phyloP scores from a whole-genome alignment of 2,888 invertebrate genomes.

The Acheta domesticus region DNA sequence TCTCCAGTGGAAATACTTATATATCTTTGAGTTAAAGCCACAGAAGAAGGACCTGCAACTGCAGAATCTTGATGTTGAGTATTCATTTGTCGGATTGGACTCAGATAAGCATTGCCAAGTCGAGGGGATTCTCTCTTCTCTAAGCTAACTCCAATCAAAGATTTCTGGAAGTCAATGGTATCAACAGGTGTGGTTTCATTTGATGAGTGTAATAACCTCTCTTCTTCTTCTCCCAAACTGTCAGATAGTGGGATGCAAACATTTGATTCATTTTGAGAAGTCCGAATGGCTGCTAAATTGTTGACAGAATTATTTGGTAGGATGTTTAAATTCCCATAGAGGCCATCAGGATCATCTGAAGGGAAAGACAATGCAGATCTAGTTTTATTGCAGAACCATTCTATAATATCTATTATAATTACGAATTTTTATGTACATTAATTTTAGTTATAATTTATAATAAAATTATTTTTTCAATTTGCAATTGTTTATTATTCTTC shows the following conservation, averaged over 20 bases:
- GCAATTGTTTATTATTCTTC: background rate
- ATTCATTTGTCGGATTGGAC: slow-evolving; percentile 26
- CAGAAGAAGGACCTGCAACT: background rate
- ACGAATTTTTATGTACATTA: background rate
- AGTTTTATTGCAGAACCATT: background rate
- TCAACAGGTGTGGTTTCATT: background rate
- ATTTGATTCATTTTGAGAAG: background rate
- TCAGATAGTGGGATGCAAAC: background rate
- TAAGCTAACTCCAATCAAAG: background rate
- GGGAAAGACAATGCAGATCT: background rate
- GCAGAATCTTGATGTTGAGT: background rate
- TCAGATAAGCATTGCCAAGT: slow-evolving; percentile 27
- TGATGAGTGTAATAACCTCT: background rate
- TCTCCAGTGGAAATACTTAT: background rate
- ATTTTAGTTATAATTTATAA: background rate
- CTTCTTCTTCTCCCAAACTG: background rate
- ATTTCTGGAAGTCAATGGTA: background rate
- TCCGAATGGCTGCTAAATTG: slow-evolving; percentile 40
- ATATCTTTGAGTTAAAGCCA: background rate
- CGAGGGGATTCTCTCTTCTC: slow-evolving; percentile 18
- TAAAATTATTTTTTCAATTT: background rate
- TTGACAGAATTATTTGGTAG: slow-evolving; percentile 44
- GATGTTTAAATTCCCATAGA: slow-evolving; percentile 38
- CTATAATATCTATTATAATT: background rate
- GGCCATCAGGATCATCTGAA: slow-evolving; percentile 38